Evolutionary conservation across 2,113 vertebrate genomes (phyloP), one percentile per base, ranked within the genome.

Genomic region (Spizaetus ornatus): DNA sequence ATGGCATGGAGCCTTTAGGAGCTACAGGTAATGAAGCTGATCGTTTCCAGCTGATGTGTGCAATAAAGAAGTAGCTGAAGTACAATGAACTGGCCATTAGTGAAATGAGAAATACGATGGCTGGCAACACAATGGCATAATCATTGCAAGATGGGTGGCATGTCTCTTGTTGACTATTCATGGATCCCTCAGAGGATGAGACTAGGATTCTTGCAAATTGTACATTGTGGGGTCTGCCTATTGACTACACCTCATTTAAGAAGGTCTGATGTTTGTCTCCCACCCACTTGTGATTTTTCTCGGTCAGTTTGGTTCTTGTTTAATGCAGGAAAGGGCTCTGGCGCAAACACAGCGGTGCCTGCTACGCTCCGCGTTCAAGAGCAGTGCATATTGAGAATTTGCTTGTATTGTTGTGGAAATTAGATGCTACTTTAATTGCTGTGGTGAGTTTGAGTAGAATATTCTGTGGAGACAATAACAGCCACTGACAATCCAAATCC

Each of bases 401-500:
- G 45, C 36, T 70, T 27, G 27, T n/a, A 77, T 89, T 91, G 71
- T 88, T 95, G 86, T 94, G 78, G 71, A 95, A 94, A 93, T 93
- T 11, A 77, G 73, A 73, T 36, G 59, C 47, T 88, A 61, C 65
- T 89, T 93, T 53, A 94, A 88, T 78, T 1, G 0, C 20, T 1
- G 1, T 80, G 42, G 50, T 2, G 3, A 87, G 62, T 87, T 70
- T 80, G 58, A 96, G 71, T 55, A 55, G 86, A 85, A 70, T 93
- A 81, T 61, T 73, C 14, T 21, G 55, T 36, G 43, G 67, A 42
- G 82, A 94, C 71, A 83, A 63, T 56, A 86, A 63, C 21, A 86
- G 32, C 62, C 74, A 50, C 77, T 3, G 27, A 81, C 48, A 80
- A 43, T 27, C 36, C 40, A 79, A 85, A 95, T 16, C 34, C 77